Conservation (phyloP, 2,797 vertebrate genomes). For the Phaenicophaeus curvirostris region DNA sequence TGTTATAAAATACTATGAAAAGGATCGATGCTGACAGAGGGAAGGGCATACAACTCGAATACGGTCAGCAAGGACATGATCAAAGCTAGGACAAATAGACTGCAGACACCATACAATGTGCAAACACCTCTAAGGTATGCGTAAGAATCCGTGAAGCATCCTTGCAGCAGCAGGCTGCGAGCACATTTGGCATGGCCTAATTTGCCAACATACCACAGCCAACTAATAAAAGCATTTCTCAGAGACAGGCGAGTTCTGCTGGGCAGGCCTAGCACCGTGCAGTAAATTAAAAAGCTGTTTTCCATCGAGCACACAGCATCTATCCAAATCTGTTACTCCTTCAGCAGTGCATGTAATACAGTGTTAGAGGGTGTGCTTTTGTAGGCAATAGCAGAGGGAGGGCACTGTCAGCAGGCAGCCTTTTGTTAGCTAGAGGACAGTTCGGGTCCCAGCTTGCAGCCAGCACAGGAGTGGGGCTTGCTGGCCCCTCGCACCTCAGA, state of each 20-base stretch:
- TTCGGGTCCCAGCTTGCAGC: fast-evolving
- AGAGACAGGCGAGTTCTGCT: slow-evolving; percentile 6
- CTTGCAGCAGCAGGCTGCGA: slow-evolving; percentile 26
- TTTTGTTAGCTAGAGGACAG: background rate
- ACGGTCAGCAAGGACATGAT: slow-evolving; percentile 14
- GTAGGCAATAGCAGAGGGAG: background rate
- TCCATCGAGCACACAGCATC: background rate
- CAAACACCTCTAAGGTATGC: slow-evolving; percentile 33
- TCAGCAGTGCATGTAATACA: background rate
- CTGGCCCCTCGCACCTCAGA: background rate
- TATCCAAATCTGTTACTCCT: background rate
- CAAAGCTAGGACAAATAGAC: slow-evolving; percentile 52
- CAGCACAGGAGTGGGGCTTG: background rate
- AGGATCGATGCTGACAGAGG: background rate
- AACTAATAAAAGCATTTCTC: slow-evolving; percentile 27
- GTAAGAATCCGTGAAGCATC: background rate
- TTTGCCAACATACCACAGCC: slow-evolving; percentile 29
- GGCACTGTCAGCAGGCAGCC: background rate
- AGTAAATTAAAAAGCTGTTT: background rate
- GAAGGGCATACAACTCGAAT: background rate
- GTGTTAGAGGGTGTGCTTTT: background rate
- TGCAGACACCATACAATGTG: background rate
- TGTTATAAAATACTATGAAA: slow-evolving; percentile 19
- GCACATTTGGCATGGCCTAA: background rate
- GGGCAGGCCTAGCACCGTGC: background rate